A percentile compares a stretch with the other conserved stretches of the same genome.
Evolutionary conservation across 1,140 invertebrate genomes (phyloP).

Genomic region (Spodoptera litura): DNA sequence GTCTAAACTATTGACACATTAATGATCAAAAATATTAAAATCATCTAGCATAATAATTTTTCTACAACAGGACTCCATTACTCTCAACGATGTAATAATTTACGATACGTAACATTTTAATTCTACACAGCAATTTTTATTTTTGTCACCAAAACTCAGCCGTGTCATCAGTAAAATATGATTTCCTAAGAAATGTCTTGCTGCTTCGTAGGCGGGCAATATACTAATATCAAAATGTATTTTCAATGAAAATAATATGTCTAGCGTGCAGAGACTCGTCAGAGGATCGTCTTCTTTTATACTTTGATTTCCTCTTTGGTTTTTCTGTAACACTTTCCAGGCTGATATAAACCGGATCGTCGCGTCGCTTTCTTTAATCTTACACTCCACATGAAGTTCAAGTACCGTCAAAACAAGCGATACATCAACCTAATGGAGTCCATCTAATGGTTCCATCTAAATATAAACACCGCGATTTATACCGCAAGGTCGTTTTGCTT

Average conservation of each 20-base stretch:
- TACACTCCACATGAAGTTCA: slow-evolving; percentile 44
- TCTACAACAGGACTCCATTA: slow-evolving; percentile 5
- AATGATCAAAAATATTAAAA: slow-evolving; percentile 11
- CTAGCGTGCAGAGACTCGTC: neutral
- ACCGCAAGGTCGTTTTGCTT: slow-evolving; percentile 44
- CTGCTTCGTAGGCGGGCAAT: neutral
- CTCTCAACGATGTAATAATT: neutral
- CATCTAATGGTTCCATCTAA: slow-evolving; percentile 49
- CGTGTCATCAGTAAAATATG: slow-evolving; percentile 28
- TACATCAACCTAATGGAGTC: slow-evolving; percentile 49
- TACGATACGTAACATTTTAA: slow-evolving; percentile 6
- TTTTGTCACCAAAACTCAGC: neutral
- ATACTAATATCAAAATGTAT: neutral
- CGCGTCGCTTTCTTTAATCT: slow-evolving; percentile 33
- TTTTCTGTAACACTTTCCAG: slow-evolving; percentile 33
- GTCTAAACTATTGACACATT: neutral
- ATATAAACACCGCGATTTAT: slow-evolving; percentile 48
- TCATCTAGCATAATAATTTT: neutral
- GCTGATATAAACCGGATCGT: neutral
- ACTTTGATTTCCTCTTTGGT: slow-evolving; percentile 47
- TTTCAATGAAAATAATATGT: neutral
- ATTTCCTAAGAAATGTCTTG: slow-evolving; percentile 22
- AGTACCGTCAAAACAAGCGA: slow-evolving; percentile 43
- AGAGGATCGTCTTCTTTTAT: slow-evolving; percentile 45
- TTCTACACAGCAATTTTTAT: slow-evolving; percentile 16